Percentiles rank a stretch among this genome's conserved stretches.
Evolutionary conservation across 2,888 invertebrate species (phyloP).

Genomic region (Acleris sparsana): DNA sequence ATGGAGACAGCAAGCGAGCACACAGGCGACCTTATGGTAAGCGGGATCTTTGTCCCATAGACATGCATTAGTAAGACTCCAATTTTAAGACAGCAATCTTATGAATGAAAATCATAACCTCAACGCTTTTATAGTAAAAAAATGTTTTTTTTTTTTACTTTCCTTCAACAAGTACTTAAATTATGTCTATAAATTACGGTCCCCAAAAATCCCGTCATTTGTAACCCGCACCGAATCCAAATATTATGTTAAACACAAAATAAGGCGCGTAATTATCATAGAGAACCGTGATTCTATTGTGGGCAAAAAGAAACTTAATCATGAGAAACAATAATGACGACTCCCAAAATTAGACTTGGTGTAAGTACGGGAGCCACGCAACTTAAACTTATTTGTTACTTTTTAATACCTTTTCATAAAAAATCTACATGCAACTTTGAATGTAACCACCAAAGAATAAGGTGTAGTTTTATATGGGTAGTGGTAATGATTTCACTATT

Average conservation of each 20-base stretch:
- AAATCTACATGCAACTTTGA: constrained; percentile 42
- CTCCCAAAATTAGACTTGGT: constrained; percentile 78
- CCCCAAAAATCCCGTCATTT: constrained; percentile 28
- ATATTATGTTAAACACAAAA: constrained; percentile 62
- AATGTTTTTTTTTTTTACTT: too few relatives aligned
- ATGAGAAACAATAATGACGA: constrained; percentile 83
- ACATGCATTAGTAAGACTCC: too few relatives aligned
- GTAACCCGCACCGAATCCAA: constrained; percentile 53
- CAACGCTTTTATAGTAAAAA: too few relatives aligned
- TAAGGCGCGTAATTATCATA: constrained; percentile 57
- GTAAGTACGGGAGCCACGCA: constrained; percentile 83
- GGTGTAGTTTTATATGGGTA: constrained; percentile 46
- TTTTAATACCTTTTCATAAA: constrained; percentile 61
- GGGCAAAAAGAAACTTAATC: constrained; percentile 82
- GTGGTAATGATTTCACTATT: constrained; percentile 72
- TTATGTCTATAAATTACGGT: constrained; percentile 1
- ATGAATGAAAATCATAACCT: too few relatives aligned
- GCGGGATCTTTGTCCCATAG: too few relatives aligned
- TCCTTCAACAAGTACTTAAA: too few relatives aligned
- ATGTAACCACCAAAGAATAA: constrained; percentile 48
- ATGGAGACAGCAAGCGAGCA: too few relatives aligned
- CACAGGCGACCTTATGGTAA: too few relatives aligned
- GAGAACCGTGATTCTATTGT: constrained; percentile 65
- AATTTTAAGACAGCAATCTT: too few relatives aligned
- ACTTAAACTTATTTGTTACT: constrained; percentile 72